Evolutionary conservation across 2,888 invertebrate genomes (phyloP).

Genomic region (Dryadula phaetusa): DNA sequence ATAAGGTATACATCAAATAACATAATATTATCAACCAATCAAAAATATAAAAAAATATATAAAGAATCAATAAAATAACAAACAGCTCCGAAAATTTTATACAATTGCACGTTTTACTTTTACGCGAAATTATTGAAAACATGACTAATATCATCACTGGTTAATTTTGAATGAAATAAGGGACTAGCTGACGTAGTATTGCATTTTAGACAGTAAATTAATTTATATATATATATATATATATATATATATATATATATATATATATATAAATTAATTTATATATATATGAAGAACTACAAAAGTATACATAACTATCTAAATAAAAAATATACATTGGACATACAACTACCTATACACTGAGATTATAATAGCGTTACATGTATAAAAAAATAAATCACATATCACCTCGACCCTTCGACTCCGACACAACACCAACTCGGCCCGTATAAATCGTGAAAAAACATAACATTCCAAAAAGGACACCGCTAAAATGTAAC

Average conservation of each 20-base stretch:
- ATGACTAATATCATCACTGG: constrained; percentile 60
- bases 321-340: constrained; percentile 64
- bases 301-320: constrained; percentile 65
- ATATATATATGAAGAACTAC: constrained; percentile 60
- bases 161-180: constrained; percentile 71
- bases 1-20: constrained; percentile 75
- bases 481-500: constrained; percentile 62
- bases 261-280: no score
- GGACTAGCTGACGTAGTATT: constrained; percentile 77
- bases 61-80: constrained; percentile 68
- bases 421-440: constrained; percentile 32
- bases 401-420: constrained; percentile 63
- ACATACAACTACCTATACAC: constrained; percentile 66
- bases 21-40: constrained; percentile 81
- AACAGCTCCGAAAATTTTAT: constrained; percentile 54
- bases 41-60: constrained; percentile 58
- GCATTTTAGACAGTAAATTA: constrained; percentile 64
- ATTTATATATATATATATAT: constrained; percentile 59
- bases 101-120: constrained; percentile 44
- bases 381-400: constrained; percentile 76
- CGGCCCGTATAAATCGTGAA: constrained; percentile 34
- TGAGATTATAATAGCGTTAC: constrained; percentile 74
- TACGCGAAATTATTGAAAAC: constrained; percentile 54
- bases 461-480: constrained; percentile 58
- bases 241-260: constrained; percentile 69